A percentile compares a stretch with the other conserved stretches of the same genome.
Conservation (phyloP, 2,113 vertebrate species). For the Chaenogobius annularis region DNA sequence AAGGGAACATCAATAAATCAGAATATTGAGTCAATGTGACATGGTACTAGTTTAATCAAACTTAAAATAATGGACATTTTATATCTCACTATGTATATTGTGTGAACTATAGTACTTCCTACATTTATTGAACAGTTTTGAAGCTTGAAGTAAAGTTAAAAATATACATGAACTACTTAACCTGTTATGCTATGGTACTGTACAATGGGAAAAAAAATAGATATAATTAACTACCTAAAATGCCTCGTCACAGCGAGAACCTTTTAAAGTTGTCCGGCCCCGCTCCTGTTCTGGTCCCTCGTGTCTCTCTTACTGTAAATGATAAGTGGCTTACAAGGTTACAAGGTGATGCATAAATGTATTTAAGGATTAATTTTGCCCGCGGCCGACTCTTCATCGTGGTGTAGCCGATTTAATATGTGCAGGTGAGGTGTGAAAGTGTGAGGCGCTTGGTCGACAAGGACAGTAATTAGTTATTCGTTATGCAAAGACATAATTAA, state of each 20-base stretch:
- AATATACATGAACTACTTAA: too few species aligned
- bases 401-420: slow-evolving; percentile 23
- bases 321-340: slow-evolving; percentile 15
- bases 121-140: too few species aligned
- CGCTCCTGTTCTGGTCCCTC: background rate
- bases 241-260: background rate
- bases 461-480: slow-evolving; percentile 29
- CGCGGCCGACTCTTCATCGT: slow-evolving; percentile 3
- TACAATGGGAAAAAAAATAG: background rate
- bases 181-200: background rate
- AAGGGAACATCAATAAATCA: background rate
- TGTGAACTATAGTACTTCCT: too few species aligned
- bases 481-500: slow-evolving; percentile 49
- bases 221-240: background rate
- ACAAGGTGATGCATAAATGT: background rate
- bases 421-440: slow-evolving; percentile 11
- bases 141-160: too few species aligned
- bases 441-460: slow-evolving; percentile 15
- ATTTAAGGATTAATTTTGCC: slow-evolving; percentile 3
- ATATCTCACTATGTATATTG: too few species aligned
- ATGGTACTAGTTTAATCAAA: too few species aligned
- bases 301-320: background rate
- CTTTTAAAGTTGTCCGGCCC: background rate
- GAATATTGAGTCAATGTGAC: too few species aligned
- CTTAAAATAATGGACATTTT: too few species aligned